These are phyloP conservation scores for Entomyzon cyanotis DNA, from an alignment of 2,113 vertebrate genomes.

Conservation along the genomic window DNA sequence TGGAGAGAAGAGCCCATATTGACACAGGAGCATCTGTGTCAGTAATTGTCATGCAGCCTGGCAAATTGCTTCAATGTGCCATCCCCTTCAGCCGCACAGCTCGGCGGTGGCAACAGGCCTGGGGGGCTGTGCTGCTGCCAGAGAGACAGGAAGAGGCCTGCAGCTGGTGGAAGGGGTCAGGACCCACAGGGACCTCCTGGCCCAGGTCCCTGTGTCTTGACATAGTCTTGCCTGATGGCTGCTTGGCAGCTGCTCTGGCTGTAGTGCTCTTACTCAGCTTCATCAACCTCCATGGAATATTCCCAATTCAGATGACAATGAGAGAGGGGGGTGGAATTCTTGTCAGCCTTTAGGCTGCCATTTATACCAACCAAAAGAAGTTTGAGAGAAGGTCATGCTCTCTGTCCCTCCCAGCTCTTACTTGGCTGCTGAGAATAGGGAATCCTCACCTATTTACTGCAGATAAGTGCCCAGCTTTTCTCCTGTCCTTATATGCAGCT, in stretches of 20 bases:
- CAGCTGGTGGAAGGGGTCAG: not conserved
- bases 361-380: not conserved
- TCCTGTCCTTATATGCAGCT: not conserved
- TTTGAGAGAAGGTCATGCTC: not conserved
- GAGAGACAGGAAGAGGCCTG: not conserved
- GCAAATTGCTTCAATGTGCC: slow-evolving; percentile 54
- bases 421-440: not conserved
- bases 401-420: not conserved
- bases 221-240: not conserved
- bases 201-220: not conserved
- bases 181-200: not conserved
- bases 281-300: not conserved
- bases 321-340: not conserved
- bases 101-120: not conserved
- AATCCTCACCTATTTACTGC: not conserved
- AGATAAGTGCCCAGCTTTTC: not conserved
- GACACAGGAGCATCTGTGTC: slow-evolving; percentile 72
- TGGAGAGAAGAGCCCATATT: slow-evolving; percentile 61
- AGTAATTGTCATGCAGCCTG: slow-evolving; percentile 62
- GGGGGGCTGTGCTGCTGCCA: not conserved
- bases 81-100: slow-evolving; percentile 29
- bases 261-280: not conserved
- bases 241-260: not conserved
- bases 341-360: not conserved
- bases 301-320: not conserved